Conservation (phyloP, 2,888 invertebrate species). For the Bombylius major region DNA sequence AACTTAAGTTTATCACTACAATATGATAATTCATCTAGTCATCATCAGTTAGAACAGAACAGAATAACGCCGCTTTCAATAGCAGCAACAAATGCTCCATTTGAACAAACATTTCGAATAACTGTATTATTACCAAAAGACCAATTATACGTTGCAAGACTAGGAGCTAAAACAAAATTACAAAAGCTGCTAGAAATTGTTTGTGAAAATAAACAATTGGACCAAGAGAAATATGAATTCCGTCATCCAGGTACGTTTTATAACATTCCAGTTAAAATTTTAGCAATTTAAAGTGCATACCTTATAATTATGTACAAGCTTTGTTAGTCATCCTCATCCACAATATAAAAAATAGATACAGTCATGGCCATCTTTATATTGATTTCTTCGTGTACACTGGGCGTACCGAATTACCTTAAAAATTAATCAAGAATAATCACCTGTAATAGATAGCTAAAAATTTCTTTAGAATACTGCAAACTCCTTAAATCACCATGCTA, state of each 20-base stretch:
- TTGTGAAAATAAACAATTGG: slow-evolving; percentile 64
- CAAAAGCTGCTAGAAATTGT: slow-evolving; percentile 57
- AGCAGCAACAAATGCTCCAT: slow-evolving; percentile 35
- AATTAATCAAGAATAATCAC: no score
- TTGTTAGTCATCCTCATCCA: no score
- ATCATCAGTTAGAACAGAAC: slow-evolving; percentile 32
- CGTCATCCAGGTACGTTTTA: slow-evolving; percentile 52
- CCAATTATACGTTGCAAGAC: slow-evolving; percentile 63
- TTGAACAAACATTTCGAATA: slow-evolving; percentile 37
- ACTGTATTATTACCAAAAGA: slow-evolving; percentile 63
- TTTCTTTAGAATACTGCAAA: no score
- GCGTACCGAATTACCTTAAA: no score
- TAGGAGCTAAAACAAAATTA: slow-evolving; percentile 55
- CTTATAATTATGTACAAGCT: no score
- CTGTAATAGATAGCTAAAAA: no score
- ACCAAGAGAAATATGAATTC: slow-evolving; percentile 58
- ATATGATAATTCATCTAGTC: slow-evolving; percentile 27
- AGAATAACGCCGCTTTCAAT: slow-evolving; percentile 33
- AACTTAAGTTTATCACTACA: slow-evolving; percentile 8
- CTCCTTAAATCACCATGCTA: no score
- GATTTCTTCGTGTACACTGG: no score
- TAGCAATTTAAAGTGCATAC: not conserved
- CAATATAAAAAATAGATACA: no score
- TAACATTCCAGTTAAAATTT: no score
- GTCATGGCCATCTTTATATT: no score